phyloP scores from a whole-genome alignment of 2,797 vertebrate genomes.

The Liparis tanakae region DNA sequence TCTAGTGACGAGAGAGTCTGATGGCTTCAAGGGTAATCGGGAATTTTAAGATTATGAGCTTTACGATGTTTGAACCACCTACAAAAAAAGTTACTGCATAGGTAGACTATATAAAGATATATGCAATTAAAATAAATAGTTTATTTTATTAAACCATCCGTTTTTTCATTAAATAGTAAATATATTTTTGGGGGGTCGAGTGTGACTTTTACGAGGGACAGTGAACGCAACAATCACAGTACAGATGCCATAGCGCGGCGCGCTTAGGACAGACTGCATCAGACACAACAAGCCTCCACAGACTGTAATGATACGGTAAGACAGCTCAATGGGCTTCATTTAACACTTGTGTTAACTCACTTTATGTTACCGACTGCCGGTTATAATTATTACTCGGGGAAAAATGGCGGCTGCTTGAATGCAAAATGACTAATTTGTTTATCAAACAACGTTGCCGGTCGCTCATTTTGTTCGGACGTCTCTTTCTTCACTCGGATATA shows the following conservation, averaged over 20 bases:
- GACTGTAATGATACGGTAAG: constrained; percentile 41
- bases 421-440: not conserved
- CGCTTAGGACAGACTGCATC: not conserved
- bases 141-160: not conserved
- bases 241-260: fast-evolving
- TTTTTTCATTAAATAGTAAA: not conserved
- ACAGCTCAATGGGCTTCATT: fast-evolving
- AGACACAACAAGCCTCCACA: not conserved
- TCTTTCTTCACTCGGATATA: fast-evolving
- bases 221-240: not conserved
- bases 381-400: not conserved
- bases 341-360: not conserved
- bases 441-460: not conserved
- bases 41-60: fast-evolving
- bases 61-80: not conserved
- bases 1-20: fast-evolving
- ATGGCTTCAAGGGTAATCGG: not conserved
- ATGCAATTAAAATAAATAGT: not conserved
- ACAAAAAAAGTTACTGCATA: not conserved
- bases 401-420: not conserved
- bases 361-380: fast-evolving
- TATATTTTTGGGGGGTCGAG: fast-evolving
- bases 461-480: too few relatives aligned
- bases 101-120: not conserved
- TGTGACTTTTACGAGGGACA: fast-evolving